Evolutionary conservation across 1,140 invertebrate genomes (phyloP).

Genomic region (Drosophila grimshawi): DNA sequence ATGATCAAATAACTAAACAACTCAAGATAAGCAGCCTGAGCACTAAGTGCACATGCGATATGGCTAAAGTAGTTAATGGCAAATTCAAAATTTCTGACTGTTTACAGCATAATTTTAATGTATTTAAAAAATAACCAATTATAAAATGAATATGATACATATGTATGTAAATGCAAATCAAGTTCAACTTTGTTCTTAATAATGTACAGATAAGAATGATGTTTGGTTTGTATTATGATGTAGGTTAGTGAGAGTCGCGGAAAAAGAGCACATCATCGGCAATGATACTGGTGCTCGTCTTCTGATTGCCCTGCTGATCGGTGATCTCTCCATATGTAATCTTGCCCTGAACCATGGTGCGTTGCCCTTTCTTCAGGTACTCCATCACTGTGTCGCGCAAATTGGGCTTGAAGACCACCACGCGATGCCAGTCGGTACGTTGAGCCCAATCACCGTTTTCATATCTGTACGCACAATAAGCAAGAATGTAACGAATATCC

Average conservation of each 20-base stretch:
- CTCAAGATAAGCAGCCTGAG: background rate
- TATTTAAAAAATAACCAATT: constrained; percentile 6
- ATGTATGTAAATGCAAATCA: constrained; percentile 53
- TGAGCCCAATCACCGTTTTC: constrained; percentile 91
- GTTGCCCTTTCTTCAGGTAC: constrained; percentile 94
- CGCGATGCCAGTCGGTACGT: constrained; percentile 95
- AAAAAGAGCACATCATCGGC: constrained; percentile 96
- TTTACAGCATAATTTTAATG: constrained; percentile 7
- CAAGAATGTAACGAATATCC: background rate
- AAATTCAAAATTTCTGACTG: background rate
- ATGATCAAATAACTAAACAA: constrained; percentile 11
- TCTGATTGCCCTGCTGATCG: constrained; percentile 90
- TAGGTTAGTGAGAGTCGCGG: constrained; percentile 65
- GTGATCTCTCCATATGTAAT: constrained; percentile 94
- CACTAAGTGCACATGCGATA: constrained; percentile 11
- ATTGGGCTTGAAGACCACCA: constrained; percentile 94
- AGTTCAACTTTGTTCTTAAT: constrained; percentile 71
- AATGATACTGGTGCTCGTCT: constrained; percentile 91
- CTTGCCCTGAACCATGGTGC: constrained; percentile 92
- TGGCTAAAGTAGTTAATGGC: background rate
- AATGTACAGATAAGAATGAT: constrained; percentile 36
- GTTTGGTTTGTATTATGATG: constrained; percentile 2
- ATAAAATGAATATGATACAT: constrained; percentile 38
- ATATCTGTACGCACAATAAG: constrained; percentile 79
- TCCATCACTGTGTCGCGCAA: constrained; percentile 91